Evolutionary conservation across 2,888 invertebrate species (phyloP).

Genomic region (Platycheirus albimanus): DNA sequence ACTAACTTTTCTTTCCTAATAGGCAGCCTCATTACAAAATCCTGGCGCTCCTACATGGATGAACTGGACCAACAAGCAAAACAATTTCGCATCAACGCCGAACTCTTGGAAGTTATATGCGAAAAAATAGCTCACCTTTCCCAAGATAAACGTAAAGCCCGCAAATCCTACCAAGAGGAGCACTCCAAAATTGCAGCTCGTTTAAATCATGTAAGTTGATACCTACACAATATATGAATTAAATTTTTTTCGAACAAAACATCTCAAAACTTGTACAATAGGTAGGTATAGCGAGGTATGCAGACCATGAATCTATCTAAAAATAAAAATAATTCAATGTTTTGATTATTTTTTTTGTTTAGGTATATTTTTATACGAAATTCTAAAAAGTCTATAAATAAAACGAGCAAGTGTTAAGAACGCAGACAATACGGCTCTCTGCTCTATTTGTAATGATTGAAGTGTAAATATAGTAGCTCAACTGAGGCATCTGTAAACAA

Average conservation of each 20-base stretch:
- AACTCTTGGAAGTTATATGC: slow-evolving; percentile 91
- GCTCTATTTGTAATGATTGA: slow-evolving; percentile 44
- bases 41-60: slow-evolving; percentile 94
- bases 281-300: too few relatives aligned
- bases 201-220: slow-evolving; percentile 88
- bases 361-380: slow-evolving; percentile 10
- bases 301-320: background rate
- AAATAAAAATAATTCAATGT: slow-evolving; percentile 4
- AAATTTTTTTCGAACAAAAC: too few relatives aligned
- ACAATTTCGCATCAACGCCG: slow-evolving; percentile 92
- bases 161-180: slow-evolving; percentile 95
- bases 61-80: slow-evolving; percentile 94
- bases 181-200: slow-evolving; percentile 92
- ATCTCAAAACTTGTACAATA: too few relatives aligned
- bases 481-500: slow-evolving; percentile 39
- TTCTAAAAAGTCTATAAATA: slow-evolving; percentile 48
- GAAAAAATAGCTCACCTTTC: slow-evolving; percentile 92
- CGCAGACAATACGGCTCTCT: slow-evolving; percentile 41
- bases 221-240: background rate
- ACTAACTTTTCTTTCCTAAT: slow-evolving; percentile 38
- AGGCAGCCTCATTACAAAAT: slow-evolving; percentile 87
- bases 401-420: slow-evolving; percentile 12
- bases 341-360: slow-evolving; percentile 18
- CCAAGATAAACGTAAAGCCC: slow-evolving; percentile 92
- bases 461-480: slow-evolving; percentile 32